These are phyloP conservation scores for Metopolophium dirhodum DNA, from an alignment of 1,140 invertebrate species.

Conservation along the genomic window DNA sequence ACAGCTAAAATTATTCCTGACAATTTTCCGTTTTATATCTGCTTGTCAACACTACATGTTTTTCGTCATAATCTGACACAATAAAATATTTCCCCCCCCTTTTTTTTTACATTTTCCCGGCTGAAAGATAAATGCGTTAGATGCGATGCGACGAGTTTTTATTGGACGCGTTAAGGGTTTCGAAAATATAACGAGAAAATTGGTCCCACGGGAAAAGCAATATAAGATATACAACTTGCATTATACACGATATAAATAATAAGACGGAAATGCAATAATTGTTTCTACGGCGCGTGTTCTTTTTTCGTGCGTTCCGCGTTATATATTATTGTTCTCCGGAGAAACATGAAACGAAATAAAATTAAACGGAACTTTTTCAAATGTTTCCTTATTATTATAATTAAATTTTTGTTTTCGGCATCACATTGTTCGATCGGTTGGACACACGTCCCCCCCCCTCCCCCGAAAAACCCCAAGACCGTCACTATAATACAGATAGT, in stretches of 20 bases:
- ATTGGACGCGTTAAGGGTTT: slow-evolving; percentile 10
- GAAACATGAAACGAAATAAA: slow-evolving; percentile 6
- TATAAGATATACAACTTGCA: not conserved
- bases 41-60: not conserved
- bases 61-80: not conserved
- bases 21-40: not conserved
- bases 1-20: not conserved
- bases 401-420: not conserved
- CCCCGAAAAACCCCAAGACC: not conserved
- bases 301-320: not conserved
- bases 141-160: slow-evolving; percentile 13
- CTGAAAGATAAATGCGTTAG: slow-evolving; percentile 10
- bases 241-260: slow-evolving; percentile 18
- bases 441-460: not conserved
- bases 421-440: not conserved
- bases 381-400: not conserved
- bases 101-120: not conserved
- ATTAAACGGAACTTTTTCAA: slow-evolving; percentile 3
- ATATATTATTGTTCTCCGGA: slow-evolving; percentile 38
- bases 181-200: slow-evolving; percentile 37
- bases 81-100: not conserved
- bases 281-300: slow-evolving; percentile 30
- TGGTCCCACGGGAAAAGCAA: slow-evolving; percentile 1
- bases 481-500: too few species aligned
- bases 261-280: slow-evolving; percentile 44